Evolutionary conservation across 2,888 invertebrate species (phyloP).

Genomic region (Quadroppia sp.): DNA sequence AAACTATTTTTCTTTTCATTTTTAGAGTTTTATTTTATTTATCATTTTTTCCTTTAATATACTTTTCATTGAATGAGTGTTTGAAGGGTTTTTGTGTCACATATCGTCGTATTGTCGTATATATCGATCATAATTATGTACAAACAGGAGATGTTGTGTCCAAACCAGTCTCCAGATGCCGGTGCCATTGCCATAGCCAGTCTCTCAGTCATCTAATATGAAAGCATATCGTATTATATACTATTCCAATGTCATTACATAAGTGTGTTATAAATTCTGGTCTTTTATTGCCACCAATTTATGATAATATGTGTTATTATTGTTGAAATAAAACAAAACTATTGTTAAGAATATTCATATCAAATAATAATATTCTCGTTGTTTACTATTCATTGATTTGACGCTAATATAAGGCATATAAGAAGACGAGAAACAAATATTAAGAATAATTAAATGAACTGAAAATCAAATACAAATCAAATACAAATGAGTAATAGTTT

Average conservation of each 20-base stretch:
- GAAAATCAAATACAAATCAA: too few species aligned
- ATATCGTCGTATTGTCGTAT: background rate
- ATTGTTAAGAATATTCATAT: background rate
- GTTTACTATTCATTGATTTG: background rate
- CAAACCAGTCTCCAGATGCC: background rate
- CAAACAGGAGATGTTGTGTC: background rate
- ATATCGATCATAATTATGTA: background rate
- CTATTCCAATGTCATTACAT: too few species aligned
- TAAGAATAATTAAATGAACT: too few species aligned
- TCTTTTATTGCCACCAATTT: background rate
- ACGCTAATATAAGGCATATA: too few species aligned
- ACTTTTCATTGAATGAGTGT: background rate
- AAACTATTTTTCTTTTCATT: background rate
- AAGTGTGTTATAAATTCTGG: too few species aligned
- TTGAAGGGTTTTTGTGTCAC: too few species aligned
- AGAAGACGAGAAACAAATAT: too few species aligned
- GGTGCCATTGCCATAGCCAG: background rate
- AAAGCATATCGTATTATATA: background rate
- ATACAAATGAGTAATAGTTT: background rate
- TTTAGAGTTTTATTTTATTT: slow-evolving; percentile 2
- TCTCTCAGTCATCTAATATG: background rate
- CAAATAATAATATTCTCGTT: background rate
- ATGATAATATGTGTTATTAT: background rate
- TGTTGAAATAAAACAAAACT: background rate
- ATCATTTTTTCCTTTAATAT: background rate